These are phyloP conservation scores for Luehdorfia chinensis DNA, from an alignment of 1,140 invertebrate genomes.

Conservation along the genomic window DNA sequence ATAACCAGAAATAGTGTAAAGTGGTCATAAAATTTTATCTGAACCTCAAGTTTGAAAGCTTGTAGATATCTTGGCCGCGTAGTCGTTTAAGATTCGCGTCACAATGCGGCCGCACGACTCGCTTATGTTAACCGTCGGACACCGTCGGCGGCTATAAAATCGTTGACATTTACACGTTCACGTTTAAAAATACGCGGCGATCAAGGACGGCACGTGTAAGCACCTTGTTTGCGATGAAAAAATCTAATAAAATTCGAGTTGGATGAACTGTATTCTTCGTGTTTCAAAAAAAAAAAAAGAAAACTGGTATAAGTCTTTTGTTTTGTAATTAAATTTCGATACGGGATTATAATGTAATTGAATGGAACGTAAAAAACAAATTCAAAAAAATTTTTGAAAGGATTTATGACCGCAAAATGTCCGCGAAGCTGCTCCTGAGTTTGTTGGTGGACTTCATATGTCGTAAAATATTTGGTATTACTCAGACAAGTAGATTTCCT, in stretches of 20 bases:
- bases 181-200: conserved; percentile 15
- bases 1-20: background rate
- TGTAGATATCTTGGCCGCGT: background rate
- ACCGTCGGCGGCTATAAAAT: conserved; percentile 15
- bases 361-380: too few species aligned
- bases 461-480: too few species aligned
- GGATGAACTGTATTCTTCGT: conserved; percentile 1
- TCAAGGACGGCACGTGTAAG: conserved; percentile 14
- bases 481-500: too few species aligned
- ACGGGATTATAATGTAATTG: too few species aligned
- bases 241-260: conserved; percentile 11
- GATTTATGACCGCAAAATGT: too few species aligned
- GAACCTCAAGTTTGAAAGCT: background rate
- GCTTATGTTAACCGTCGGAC: background rate
- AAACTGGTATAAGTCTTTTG: too few species aligned
- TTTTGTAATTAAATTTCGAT: too few species aligned
- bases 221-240: conserved; percentile 10
- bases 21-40: background rate
- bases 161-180: conserved; percentile 19
- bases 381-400: too few species aligned
- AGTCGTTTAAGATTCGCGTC: conserved; percentile 1
- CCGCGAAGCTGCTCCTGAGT: too few species aligned
- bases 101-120: background rate
- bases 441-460: too few species aligned
- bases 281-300: background rate